Evolutionary conservation across 2,113 vertebrate genomes (phyloP).

Genomic region (Phasianus colchicus): DNA sequence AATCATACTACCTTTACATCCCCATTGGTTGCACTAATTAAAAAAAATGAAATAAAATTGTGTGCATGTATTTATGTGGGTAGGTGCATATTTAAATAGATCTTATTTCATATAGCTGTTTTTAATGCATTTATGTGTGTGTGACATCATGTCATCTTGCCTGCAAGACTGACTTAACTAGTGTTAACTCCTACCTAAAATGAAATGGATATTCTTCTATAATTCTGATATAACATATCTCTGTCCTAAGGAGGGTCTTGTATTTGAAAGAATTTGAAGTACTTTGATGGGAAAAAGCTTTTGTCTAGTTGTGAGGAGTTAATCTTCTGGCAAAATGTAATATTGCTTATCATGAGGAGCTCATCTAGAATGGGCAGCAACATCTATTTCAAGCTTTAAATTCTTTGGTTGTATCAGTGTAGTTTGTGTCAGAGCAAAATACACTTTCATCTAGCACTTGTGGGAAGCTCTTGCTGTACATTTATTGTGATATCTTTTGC

Average conservation of each 20-base stretch:
- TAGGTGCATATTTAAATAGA: background rate
- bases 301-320: background rate
- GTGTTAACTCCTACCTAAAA: background rate
- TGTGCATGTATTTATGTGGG: background rate
- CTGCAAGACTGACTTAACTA: background rate
- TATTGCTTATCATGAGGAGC: background rate
- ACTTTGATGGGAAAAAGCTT: background rate
- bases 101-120: background rate
- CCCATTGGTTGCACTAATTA: background rate
- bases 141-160: background rate
- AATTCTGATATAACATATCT: background rate
- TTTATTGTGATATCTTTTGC: background rate
- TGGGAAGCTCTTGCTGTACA: background rate
- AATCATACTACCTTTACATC: background rate
- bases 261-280: background rate
- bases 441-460: background rate
- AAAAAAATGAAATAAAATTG: background rate
- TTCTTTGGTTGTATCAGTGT: background rate
- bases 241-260: background rate
- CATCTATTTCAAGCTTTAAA: slow-evolving; percentile 3
- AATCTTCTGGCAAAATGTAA: background rate
- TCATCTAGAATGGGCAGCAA: background rate
- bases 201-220: background rate
- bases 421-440: background rate
- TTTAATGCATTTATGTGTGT: background rate